These are phyloP conservation scores for Palaemon carinicauda DNA, from an alignment of 1,140 invertebrate genomes.

Conservation along the genomic window DNA sequence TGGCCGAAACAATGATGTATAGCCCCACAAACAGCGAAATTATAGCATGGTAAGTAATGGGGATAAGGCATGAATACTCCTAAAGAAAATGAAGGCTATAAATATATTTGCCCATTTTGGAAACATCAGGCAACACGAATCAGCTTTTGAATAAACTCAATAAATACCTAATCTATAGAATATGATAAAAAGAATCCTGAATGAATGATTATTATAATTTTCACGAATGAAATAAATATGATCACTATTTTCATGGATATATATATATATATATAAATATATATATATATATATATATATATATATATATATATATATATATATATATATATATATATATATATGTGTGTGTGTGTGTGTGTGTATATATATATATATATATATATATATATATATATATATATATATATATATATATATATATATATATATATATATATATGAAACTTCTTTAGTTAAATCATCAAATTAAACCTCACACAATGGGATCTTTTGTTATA, in stretches of 20 bases:
- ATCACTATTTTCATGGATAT: not conserved
- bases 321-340: not conserved
- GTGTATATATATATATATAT: constrained; percentile 9
- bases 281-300: not conserved
- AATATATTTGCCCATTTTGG: too few species aligned
- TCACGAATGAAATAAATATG: too few species aligned
- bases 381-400: constrained; percentile 19
- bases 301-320: not conserved
- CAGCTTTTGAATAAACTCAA: too few species aligned
- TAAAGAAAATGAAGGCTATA: too few species aligned
- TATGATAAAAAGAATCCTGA: too few species aligned
- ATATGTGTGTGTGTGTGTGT: not conserved
- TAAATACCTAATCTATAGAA: too few species aligned
- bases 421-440: constrained; percentile 16
- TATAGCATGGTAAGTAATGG: too few species aligned
- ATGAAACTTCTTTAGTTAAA: not conserved
- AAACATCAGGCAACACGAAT: too few species aligned
- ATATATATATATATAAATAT: not conserved
- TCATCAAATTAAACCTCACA: not conserved
- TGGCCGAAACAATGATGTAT: too few species aligned
- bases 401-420: constrained; percentile 19
- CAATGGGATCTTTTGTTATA: not conserved
- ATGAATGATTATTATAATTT: too few species aligned
- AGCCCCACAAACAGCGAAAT: too few species aligned
- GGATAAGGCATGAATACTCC: too few species aligned